A percentile compares a stretch with the other conserved stretches of the same genome.
These are phyloP conservation scores for Tetramorium alpestre DNA, from an alignment of 1,140 invertebrate genomes.

Conservation along the genomic window DNA sequence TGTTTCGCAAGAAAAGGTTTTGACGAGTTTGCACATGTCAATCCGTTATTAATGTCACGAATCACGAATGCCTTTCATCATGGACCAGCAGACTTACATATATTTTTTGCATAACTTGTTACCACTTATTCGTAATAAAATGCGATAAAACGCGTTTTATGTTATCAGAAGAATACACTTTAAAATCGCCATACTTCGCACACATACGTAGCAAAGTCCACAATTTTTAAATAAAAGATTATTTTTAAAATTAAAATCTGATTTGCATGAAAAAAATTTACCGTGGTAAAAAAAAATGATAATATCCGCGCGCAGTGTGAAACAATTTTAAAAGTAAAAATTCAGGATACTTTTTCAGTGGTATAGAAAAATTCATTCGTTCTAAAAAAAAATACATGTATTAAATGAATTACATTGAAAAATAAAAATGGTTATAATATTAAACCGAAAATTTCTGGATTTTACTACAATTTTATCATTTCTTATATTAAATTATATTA, in stretches of 20 bases:
- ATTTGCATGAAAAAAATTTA: too few species aligned
- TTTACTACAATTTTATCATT: neutral
- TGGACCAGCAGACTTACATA: neutral
- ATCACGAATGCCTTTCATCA: constrained; percentile 1
- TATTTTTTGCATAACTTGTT: neutral
- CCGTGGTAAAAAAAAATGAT: too few species aligned
- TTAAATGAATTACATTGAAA: neutral
- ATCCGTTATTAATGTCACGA: constrained; percentile 38
- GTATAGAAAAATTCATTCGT: neutral
- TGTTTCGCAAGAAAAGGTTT: constrained; percentile 30
- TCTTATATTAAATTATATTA: neutral
- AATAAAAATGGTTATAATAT: neutral
- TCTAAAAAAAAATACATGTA: neutral
- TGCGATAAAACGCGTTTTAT: neutral
- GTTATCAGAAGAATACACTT: neutral
- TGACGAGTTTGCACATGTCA: neutral
- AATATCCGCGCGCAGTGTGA: neutral
- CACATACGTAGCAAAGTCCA: neutral
- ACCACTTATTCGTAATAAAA: neutral
- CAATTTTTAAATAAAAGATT: neutral
- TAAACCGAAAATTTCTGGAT: neutral
- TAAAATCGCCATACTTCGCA: neutral
- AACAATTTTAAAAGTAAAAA: neutral
- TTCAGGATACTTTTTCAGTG: neutral
- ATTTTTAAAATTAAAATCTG: too few species aligned